Evolutionary conservation across 2,797 vertebrate genomes (phyloP), one percentile per base, ranked within the genome.

Genomic region (Potorous gilbertii): DNA sequence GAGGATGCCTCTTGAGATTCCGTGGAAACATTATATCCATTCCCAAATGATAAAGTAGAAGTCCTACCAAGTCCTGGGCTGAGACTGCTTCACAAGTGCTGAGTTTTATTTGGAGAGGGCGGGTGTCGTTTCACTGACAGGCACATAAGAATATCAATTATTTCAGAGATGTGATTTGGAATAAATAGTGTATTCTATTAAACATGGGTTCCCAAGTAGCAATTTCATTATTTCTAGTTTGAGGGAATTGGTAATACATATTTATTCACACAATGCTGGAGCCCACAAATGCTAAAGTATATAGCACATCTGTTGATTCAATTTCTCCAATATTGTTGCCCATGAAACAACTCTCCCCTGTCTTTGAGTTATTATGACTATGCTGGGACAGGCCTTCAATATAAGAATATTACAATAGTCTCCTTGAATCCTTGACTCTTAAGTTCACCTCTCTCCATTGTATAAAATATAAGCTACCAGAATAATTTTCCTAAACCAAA

Each of bases 61-160:
- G 92, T 93, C 92, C 59, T 92, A 93, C 93, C 46, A 27, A 74
- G 93, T 24, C 8, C 93, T 93, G 91, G 96, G 90, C 59, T 96
- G 95, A 92, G 94, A 94, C 56, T 91, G 87, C 94, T 97, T 94
- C 59, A 94, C 52, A 96, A 97, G 92, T 46, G 92, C 95, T 91
- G 91, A 62, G 90, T 24, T 97, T 98, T 96, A 95, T 97, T 97
- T 96, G 95, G 96, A 97, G 95, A 54, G 74, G 55, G 74, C 55
- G 34, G 54, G 93, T 91, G 46, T 95, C 95, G 97, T 95, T 96
- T 55, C 50, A 66, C 89, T 95, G 95, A 90, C 10, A 46, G 14
- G 18, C 74, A 91, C n/a, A 91, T 0, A 0, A 90, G 8, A 31
- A 54, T 31, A 91, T 52, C 95, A 90, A 92, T 96, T 97, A 96